Evolutionary conservation across 1,140 invertebrate species (phyloP).

Genomic region (Dreissena rostriformis): DNA sequence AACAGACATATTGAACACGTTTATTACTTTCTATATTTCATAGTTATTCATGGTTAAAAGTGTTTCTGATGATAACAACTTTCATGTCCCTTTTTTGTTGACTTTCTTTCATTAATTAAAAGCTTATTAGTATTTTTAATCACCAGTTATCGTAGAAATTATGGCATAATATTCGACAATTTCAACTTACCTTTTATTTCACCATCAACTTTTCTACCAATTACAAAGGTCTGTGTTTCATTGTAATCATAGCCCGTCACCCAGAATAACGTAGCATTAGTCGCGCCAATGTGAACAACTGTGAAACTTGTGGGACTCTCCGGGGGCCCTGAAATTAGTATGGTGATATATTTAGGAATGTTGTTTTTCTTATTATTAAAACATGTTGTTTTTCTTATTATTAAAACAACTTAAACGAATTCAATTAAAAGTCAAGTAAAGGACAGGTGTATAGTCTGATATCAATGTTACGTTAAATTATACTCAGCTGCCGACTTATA

Average conservation of each 20-base stretch:
- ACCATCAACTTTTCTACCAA: not conserved
- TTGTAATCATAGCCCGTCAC: constrained; percentile 21
- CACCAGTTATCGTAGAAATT: too few species aligned
- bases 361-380: not conserved
- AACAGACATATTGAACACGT: too few species aligned
- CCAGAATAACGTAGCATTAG: not conserved
- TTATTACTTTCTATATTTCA: too few species aligned
- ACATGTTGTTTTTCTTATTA: not conserved
- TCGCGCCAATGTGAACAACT: not conserved
- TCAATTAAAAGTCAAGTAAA: not conserved
- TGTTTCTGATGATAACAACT: too few species aligned
- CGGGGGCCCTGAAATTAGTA: not conserved
- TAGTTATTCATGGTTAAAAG: too few species aligned
- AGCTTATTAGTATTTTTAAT: too few species aligned
- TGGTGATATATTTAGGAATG: not conserved
- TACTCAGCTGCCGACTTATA: not conserved
- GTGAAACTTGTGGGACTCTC: not conserved
- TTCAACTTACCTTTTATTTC: not conserved
- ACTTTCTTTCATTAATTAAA: too few species aligned
- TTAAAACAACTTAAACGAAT: not conserved
- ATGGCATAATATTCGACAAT: too few species aligned
- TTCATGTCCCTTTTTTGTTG: too few species aligned
- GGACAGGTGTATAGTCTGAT: not conserved
- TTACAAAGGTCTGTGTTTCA: constrained; percentile 1
- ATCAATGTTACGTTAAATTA: not conserved